Conservation (phyloP, 2,888 invertebrate genomes). For the Gandaritis pyraliata region DNA sequence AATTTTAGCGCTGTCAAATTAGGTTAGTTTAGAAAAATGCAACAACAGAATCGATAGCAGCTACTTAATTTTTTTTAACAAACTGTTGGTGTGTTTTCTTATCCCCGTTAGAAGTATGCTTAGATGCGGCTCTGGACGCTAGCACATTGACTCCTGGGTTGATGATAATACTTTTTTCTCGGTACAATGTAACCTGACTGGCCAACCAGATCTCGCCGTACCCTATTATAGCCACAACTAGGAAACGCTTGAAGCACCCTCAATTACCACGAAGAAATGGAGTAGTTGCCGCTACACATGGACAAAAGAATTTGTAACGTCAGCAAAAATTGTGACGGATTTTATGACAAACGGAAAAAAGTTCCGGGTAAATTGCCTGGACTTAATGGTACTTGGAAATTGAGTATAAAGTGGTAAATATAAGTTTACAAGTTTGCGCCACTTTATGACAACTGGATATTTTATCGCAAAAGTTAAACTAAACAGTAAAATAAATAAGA, state of each 20-base stretch:
- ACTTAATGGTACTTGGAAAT: neutral
- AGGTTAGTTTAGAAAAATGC: too few relatives aligned
- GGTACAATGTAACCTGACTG: constrained; percentile 48
- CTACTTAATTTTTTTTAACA: too few relatives aligned
- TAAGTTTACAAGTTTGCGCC: too few relatives aligned
- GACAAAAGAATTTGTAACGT: constrained; percentile 21
- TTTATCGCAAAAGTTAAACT: constrained; percentile 3
- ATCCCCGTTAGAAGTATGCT: constrained; percentile 1
- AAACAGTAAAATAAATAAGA: constrained; percentile 6
- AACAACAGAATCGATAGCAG: too few relatives aligned
- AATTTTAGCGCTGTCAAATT: too few relatives aligned
- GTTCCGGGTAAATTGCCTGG: neutral
- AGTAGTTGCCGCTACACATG: constrained; percentile 44
- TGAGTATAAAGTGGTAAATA: neutral
- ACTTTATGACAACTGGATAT: constrained; percentile 10
- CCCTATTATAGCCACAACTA: constrained; percentile 63
- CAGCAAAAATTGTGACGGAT: neutral
- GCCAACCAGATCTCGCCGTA: constrained; percentile 42
- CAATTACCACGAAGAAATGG: constrained; percentile 75
- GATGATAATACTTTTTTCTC: constrained; percentile 58
- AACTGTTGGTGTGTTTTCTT: neutral
- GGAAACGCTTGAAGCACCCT: constrained; percentile 64
- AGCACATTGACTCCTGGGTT: constrained; percentile 38
- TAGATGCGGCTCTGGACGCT: constrained; percentile 13
- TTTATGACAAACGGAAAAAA: neutral